Conservation (phyloP, 2,888 invertebrate species). For the Molorchus minor region DNA sequence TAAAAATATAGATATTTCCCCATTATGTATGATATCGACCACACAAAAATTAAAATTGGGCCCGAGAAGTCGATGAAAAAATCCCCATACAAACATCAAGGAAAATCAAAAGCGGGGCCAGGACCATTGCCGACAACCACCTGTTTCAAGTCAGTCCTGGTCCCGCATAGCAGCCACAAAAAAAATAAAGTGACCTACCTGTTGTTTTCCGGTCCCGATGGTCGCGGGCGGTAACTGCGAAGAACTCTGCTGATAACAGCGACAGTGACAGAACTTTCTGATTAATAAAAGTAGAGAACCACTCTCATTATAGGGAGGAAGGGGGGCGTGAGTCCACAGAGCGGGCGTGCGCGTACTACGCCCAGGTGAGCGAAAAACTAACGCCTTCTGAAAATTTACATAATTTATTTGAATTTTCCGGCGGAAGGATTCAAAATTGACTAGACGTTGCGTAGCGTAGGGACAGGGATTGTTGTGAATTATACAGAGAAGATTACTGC, state of each 20-base stretch:
- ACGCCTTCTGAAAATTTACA: constrained; percentile 28
- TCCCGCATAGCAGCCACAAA: constrained; percentile 19
- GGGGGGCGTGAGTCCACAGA: constrained; percentile 41
- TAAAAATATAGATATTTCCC: no score
- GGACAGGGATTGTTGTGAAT: constrained; percentile 2
- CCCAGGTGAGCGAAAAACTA: constrained; percentile 24
- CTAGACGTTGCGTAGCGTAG: no score
- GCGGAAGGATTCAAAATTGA: constrained; percentile 6
- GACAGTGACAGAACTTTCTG: constrained; percentile 49
- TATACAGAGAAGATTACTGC: no score
- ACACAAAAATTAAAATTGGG: no score
- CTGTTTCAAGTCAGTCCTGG: no score
- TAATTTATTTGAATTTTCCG: constrained; percentile 21
- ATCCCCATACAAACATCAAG: no score
- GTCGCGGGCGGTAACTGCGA: constrained; percentile 24
- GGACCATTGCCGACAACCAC: constrained; percentile 9
- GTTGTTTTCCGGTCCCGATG: constrained; percentile 26
- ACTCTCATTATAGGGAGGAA: constrained; percentile 38
- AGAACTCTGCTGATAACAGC: constrained; percentile 33
- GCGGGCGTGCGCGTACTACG: constrained; percentile 25
- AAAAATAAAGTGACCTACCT: constrained; percentile 33
- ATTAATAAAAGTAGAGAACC: constrained; percentile 53
- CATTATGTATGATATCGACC: no score
- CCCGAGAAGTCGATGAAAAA: no score
- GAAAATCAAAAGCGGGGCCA: no score